Percentiles rank a stretch among this genome's conserved stretches.
These are phyloP conservation scores for Morphnarchus princeps DNA, from an alignment of 2,113 vertebrate genomes.

Conservation along the genomic window DNA sequence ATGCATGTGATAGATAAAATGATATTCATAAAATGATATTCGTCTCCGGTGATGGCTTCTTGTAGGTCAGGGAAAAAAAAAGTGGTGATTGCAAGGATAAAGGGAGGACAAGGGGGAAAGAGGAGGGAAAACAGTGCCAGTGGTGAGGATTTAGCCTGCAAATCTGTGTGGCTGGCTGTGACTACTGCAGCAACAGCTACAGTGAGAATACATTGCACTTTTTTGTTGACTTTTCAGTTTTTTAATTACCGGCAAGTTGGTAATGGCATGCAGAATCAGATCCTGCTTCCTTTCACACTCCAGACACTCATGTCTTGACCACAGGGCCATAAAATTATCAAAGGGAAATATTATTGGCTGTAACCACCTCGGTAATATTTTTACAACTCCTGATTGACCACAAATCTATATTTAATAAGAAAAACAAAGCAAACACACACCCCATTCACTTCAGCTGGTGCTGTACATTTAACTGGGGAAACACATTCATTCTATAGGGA, in stretches of 20 bases:
- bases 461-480: slow-evolving; percentile 16
- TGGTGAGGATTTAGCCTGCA: not conserved
- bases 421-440: slow-evolving; percentile 62
- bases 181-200: slow-evolving; percentile 5
- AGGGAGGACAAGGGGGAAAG: not conserved
- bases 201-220: slow-evolving; percentile 16
- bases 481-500: not conserved
- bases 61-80: not conserved
- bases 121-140: not conserved
- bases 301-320: slow-evolving; percentile 58
- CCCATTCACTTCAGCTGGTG: slow-evolving; percentile 32
- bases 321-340: slow-evolving; percentile 63
- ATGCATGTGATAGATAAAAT: not conserved
- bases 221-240: slow-evolving; percentile 62
- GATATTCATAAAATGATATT: not conserved
- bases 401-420: slow-evolving; percentile 67
- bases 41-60: not conserved
- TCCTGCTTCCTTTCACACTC: slow-evolving; percentile 63
- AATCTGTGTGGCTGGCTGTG: not conserved
- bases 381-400: slow-evolving; percentile 63
- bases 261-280: slow-evolving; percentile 55
- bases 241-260: slow-evolving; percentile 53
- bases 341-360: slow-evolving; percentile 60
- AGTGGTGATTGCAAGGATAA: not conserved
- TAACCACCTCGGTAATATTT: slow-evolving; percentile 62